Base-by-base conservation (phyloP, 2,888 invertebrate species). In the Tuta absoluta region DNA sequence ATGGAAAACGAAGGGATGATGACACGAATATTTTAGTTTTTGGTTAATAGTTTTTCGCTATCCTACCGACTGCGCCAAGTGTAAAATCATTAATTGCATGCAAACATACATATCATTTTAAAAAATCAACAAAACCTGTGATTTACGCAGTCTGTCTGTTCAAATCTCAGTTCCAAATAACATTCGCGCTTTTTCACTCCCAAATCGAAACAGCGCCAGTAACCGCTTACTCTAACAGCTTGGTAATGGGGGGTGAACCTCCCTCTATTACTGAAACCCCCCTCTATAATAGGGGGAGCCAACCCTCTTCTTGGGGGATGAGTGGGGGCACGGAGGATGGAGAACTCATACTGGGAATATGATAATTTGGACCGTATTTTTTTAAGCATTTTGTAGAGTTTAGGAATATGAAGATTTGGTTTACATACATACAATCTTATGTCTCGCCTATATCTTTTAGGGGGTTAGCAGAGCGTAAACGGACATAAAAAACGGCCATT, bases 241-340 rank as follows among this genome's bases (percentile, higher is more conserved):
- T 71, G 58, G 75, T 81, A 81, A 81, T 82, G 75, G 77, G 73
- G 78, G 72, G 66, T 75, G 75, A 76, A 75, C 73, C 71, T 63
- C 69, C 56, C 33, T 70, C 33, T 7, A 56, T 56, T 56, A 56
- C 56, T 53, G 56, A 24, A 33, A 17, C 70, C 70, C 65, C 56
- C 56, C 28, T 33, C 24, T 56, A 51, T 51, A 23, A 51, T 23
- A 23, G 17, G 17, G 48, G 37, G 37, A 12, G 1, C 17, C 14
- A 19, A 68, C 51, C 58, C 63, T 64, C n/a, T 66, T 62, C 48
- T 62, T 60, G 62, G 63, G 69, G 70, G 71, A 68, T 72, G 72
- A 77, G 76, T 75, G 72, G 72, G 73, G 66, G 73, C 74, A 69
- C 21, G 10, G 14, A 64, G 69, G 59, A 59, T 48, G 51, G 65